Conservation (phyloP, 2,113 vertebrate genomes). For the Ctenomys sociabilis region DNA sequence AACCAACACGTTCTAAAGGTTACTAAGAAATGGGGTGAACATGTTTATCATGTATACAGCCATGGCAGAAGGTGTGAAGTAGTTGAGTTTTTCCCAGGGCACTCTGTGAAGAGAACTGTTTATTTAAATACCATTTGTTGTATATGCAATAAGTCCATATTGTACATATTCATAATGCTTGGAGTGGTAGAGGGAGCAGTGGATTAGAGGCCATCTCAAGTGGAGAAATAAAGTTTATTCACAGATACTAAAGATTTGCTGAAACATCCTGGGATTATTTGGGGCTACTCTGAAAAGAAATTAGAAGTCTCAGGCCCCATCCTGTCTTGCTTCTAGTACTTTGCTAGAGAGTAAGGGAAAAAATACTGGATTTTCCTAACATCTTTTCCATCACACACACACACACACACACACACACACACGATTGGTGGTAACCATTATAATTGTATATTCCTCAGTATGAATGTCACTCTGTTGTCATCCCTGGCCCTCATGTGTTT, state of each 20-base stretch:
- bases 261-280: constrained; percentile 59
- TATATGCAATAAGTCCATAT: constrained; percentile 65
- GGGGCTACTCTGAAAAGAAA: constrained; percentile 54
- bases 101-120: constrained; percentile 69
- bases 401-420: not conserved
- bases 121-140: constrained; percentile 69
- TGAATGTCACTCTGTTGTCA: constrained; percentile 28
- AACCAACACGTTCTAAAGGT: constrained; percentile 65
- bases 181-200: constrained; percentile 17
- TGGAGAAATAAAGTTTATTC: constrained; percentile 62
- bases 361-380: constrained; percentile 33
- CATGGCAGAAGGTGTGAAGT: constrained; percentile 71
- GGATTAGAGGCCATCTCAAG: constrained; percentile 47
- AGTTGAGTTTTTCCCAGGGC: constrained; percentile 71
- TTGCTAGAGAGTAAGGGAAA: constrained; percentile 56
- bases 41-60: constrained; percentile 73
- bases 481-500: constrained; percentile 44
- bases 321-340: constrained; percentile 3
- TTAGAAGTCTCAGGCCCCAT: constrained; percentile 31
- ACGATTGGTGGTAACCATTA: constrained; percentile 32
- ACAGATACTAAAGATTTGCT: constrained; percentile 59
- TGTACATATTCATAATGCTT: constrained; percentile 68
- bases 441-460: constrained; percentile 50
- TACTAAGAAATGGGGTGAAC: constrained; percentile 79
- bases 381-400: not conserved